Evolutionary conservation across 2,797 vertebrate genomes (phyloP).

Genomic region (Limnodromus scolopaceus): DNA sequence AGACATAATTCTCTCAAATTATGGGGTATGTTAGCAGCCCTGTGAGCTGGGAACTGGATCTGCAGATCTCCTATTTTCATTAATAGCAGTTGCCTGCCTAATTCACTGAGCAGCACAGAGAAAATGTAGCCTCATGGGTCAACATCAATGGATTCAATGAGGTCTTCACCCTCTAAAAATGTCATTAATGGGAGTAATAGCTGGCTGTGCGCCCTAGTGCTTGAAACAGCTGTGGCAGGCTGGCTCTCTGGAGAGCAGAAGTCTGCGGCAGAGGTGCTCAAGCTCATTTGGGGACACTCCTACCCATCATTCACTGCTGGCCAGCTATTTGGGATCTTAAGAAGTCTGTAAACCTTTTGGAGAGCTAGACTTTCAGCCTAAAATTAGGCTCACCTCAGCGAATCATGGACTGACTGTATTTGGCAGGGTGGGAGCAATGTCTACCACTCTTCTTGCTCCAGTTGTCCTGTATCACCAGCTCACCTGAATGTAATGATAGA

Average conservation of each 20-base stretch:
- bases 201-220: neutral
- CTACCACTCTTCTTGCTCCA: rapidly evolving
- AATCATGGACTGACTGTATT: neutral
- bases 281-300: neutral
- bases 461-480: neutral
- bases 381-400: neutral
- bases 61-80: constrained; percentile 49
- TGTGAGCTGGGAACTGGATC: constrained; percentile 41
- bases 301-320: neutral
- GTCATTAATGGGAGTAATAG: constrained; percentile 59
- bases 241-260: neutral
- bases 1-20: constrained; percentile 63
- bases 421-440: neutral
- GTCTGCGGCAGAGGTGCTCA: neutral
- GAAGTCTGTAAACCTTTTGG: neutral
- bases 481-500: neutral
- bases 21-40: constrained; percentile 31
- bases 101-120: constrained; percentile 38
- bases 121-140: constrained; percentile 45
- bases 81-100: constrained; percentile 58
- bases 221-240: neutral
- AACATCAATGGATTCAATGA: constrained; percentile 54
- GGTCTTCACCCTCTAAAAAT: constrained; percentile 62
- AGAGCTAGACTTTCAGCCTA: neutral
- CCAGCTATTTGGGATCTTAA: neutral